A percentile compares a stretch with the other conserved stretches of the same genome.
Conservation (phyloP, 2,113 vertebrate species). For the Erythrocercus mccallii region DNA sequence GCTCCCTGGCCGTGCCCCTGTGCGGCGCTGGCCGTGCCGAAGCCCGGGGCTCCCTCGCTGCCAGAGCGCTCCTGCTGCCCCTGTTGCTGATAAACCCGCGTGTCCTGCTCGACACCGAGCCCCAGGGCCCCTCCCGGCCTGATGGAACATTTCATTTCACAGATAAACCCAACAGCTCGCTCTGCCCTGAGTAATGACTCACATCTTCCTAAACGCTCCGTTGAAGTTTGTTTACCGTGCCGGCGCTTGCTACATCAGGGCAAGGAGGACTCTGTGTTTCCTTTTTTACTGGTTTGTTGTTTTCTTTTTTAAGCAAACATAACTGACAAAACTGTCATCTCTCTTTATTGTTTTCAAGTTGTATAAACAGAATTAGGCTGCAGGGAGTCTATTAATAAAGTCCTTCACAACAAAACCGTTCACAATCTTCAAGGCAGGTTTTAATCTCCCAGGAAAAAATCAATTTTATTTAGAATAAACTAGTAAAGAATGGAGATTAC, state of each 20-base stretch:
- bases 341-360: slow-evolving; percentile 55
- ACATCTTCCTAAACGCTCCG: slow-evolving; percentile 16
- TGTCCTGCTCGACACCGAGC: neutral
- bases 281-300: neutral
- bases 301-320: neutral
- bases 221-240: slow-evolving; percentile 36
- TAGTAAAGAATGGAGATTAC: slow-evolving; percentile 60
- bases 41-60: neutral
- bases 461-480: slow-evolving; percentile 70
- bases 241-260: neutral
- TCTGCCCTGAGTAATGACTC: slow-evolving; percentile 9
- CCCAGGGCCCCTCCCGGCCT: neutral
- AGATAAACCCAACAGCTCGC: neutral
- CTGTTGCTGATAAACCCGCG: neutral
- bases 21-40: neutral
- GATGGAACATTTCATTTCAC: neutral
- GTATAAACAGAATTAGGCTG: slow-evolving; percentile 55
- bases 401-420: slow-evolving; percentile 15
- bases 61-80: neutral
- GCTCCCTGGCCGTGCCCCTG: neutral
- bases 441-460: slow-evolving; percentile 65
- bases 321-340: slow-evolving; percentile 48
- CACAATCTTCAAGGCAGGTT: slow-evolving; percentile 55
- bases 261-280: neutral
- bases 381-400: slow-evolving; percentile 65